Evolutionary conservation across 2,113 vertebrate species (phyloP).

Genomic region (Corythornis cristatus): DNA sequence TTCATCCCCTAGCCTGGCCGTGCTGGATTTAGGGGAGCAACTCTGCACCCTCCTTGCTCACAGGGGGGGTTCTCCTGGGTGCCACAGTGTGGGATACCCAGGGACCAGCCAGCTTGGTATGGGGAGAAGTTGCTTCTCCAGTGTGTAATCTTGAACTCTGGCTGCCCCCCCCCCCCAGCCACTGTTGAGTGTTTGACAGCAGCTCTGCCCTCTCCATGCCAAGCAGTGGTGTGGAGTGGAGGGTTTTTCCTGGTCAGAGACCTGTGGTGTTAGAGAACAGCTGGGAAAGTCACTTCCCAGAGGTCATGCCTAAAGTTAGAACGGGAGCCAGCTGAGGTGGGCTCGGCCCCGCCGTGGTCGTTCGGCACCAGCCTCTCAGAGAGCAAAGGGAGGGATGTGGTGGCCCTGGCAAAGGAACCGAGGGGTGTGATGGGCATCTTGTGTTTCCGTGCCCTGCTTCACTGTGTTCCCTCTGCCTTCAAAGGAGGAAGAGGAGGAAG

Average conservation of each 20-base stretch:
- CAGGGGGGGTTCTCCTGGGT: neutral
- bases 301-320: constrained; percentile 4
- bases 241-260: neutral
- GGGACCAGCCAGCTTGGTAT: neutral
- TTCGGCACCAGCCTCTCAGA: neutral
- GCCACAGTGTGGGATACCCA: rapidly evolving
- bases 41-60: rapidly evolving
- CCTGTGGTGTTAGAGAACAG: neutral
- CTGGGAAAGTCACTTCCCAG: neutral
- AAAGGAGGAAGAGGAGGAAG: constrained; percentile 79
- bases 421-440: neutral
- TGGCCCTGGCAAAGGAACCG: neutral
- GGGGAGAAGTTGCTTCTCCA: neutral
- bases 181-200: neutral
- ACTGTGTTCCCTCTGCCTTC: constrained; percentile 60
- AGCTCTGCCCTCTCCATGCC: neutral
- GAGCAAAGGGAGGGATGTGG: neutral
- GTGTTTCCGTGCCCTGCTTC: neutral
- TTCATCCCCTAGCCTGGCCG: neutral
- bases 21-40: neutral
- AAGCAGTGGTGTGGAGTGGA: neutral
- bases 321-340: neutral
- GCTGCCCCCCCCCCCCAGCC: neutral
- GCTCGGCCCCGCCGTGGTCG: neutral
- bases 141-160: rapidly evolving